Evolutionary conservation across 2,797 vertebrate species (phyloP), one percentile per base, ranked within the genome.

Genomic region (Sebastes dallii): DNA sequence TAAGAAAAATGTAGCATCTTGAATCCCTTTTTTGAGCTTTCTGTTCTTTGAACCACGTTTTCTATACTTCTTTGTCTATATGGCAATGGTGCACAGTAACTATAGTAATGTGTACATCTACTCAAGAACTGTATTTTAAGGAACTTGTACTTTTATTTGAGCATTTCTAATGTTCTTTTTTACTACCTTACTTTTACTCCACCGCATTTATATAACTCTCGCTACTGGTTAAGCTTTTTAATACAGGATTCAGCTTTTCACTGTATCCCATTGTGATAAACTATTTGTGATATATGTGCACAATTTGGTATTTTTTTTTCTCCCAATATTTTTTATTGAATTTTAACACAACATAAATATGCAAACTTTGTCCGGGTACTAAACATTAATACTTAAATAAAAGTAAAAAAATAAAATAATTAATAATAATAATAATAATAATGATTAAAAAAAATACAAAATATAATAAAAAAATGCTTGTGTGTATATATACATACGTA

Each of bases 21-120:
- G 69, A 84, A 72, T 87, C 50, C 72, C 46, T 69, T 54, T 42
- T 32, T 75, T 59, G 52, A 62, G 4, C 20, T 85, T 74, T 85
- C 12, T 62, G 24, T 61, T 72, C 14, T 68, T 50, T 59, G 2
- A 67, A 36, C 7, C 3, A 60, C 1, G 2, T 75, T 64, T 66
- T 9, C 3, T 75, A 6, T 22, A 50, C 50, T 20, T 72, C 46
- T 42, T 27, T 62, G 24, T 75, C 25, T 74, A 13, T 42, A 3
- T 67, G n/a, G 54, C n/a, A 69, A 29, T 18, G 30, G 32, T 73
- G n/a, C 18, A 56, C 25, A 75, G n/a, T 22, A 58, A 59, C 7
- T 18, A 25, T 3, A 14, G 3, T 16, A 13, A 20, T 12, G 14
- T 50, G 16, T 11, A 54, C 50, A 64, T 46, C 5, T 20, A 46